Conservation (phyloP, 2,888 invertebrate species). For the Drosophila mimetica region DNA sequence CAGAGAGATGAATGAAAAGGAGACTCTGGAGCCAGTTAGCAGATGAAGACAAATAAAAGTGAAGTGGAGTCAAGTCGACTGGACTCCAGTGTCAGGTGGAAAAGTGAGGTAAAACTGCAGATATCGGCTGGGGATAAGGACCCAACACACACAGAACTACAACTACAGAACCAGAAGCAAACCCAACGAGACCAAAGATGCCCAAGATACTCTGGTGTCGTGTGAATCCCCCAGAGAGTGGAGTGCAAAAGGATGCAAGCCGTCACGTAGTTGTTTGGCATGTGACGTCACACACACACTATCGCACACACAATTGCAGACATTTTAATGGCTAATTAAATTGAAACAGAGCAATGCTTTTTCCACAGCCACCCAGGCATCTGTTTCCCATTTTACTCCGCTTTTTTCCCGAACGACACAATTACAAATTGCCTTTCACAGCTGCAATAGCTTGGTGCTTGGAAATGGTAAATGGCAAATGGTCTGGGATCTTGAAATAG, state of each 20-base stretch:
- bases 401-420: slow-evolving; percentile 65
- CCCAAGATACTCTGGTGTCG: slow-evolving; percentile 21
- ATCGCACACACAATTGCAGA: slow-evolving; percentile 32
- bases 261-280: slow-evolving; percentile 56
- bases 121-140: slow-evolving; percentile 19
- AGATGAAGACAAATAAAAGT: slow-evolving; percentile 62
- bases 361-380: slow-evolving; percentile 29
- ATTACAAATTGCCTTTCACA: slow-evolving; percentile 79
- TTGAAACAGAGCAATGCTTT: slow-evolving; percentile 63
- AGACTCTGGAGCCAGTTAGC: slow-evolving; percentile 6
- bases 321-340: slow-evolving; percentile 76
- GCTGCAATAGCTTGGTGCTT: slow-evolving; percentile 47
- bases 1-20: slow-evolving; percentile 21
- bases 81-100: slow-evolving; percentile 30
- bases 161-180: neutral
- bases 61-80: slow-evolving; percentile 46
- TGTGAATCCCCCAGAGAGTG: slow-evolving; percentile 26
- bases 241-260: slow-evolving; percentile 39
- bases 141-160: neutral
- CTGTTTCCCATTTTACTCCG: slow-evolving; percentile 6
- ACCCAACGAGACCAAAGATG: slow-evolving; percentile 9
- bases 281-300: slow-evolving; percentile 70
- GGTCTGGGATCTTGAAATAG: slow-evolving; percentile 19
- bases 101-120: slow-evolving; percentile 12
- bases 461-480: slow-evolving; percentile 29